Base-by-base conservation (phyloP, 2,888 invertebrate species). In the Metellina segmentata region DNA sequence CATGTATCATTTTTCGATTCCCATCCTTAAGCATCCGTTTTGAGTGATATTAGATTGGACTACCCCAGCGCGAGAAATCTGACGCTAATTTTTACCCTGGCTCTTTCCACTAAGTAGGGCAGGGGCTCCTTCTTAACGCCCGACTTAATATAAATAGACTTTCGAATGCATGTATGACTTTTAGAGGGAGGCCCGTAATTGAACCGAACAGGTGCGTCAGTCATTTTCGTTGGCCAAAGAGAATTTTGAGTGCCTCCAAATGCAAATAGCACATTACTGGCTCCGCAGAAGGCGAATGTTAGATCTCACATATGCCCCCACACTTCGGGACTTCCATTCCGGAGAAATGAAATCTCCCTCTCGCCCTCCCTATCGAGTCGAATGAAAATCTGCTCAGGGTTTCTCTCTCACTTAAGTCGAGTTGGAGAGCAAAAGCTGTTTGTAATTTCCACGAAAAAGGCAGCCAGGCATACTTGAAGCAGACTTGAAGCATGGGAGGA, bases 151-250 rank as follows among this genome's bases (percentile, higher is more conserved):
- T 78, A 51, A 78, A 78, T 51, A 51, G 16, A 78, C 51, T 78
- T 78, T 9, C n/a, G 16, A 19, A 78, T 16, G 77, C 19, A 61
- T 61, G 61, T 51, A 78, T 49, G 51, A 78, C 51, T 78, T 78
- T 78, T 8, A 52, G 7, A 9, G n/a, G 19, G 34, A n/a, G 52
- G 19, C n/a, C 51, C 51, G 77, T 78, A 51, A 78, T 78, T 78
- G 77, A n/a, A 8, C 51, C 51, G 77, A 78, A 78, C 49, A 78
- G 77, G 77, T 78, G 51, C 51, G 49, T 51, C 52, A 78, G 77
- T 51, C 20, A 52, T 78, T 78, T 51, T 49, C 7, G 52, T 9
- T 49, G 51, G 51, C n/a, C 19, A 19, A 78, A 51, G 19, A 19
- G 77, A 78, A 51, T 61, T 61, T 61, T 61, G 61, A 61, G 51